Base-by-base conservation (phyloP, 2,888 invertebrate genomes). In the Drosophila quinaria region DNA sequence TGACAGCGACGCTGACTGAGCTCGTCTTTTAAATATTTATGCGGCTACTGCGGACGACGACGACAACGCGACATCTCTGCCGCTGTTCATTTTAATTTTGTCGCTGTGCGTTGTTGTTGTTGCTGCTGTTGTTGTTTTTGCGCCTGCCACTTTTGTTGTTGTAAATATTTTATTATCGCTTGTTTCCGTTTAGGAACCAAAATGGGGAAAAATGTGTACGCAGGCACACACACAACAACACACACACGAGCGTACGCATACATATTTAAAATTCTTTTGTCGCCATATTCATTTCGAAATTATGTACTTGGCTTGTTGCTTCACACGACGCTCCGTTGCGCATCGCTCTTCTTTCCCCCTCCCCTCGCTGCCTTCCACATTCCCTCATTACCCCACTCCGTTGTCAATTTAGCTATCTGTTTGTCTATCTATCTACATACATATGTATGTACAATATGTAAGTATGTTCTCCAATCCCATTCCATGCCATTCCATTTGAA, bases 91-190 rank as follows among this genome's bases (percentile, higher is more conserved):
- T 82, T 79, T 52, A 69, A 69, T 70, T 72, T 70, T 69, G 42
- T 55, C 55, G 61, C 15, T 46, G 51, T 63, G 31, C 2, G n/a
- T 6, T 37, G 35, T n/a, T 22, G 41, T 41, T 58, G 35, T 56
- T n/a, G n/a, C n/a, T 50, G 70, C 63, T 70, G 70, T 66, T 60
- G 77, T 52, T 80, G 70, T 78, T 47, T 42, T 54, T 55, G 42
- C 22, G 31, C 19, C 39, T 72, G 64, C 22, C 49, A 46, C n/a
- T 50, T 74, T 54, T 74, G 73, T 69, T 71, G 80, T 65, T 88
- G 88, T 87, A 81, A 80, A 87, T 80, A 83, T 83, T 87, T 87
- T 87, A 86, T 83, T 88, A 88, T 86, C 88, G 80, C 80, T 83
- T 81, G 87, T 86, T 87, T 87, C 86, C 87, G 88, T 88, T 87